Evolutionary conservation across 2,888 invertebrate genomes (phyloP), one percentile per base, ranked within the genome.

Genomic region (Cosmia pyralina): DNA sequence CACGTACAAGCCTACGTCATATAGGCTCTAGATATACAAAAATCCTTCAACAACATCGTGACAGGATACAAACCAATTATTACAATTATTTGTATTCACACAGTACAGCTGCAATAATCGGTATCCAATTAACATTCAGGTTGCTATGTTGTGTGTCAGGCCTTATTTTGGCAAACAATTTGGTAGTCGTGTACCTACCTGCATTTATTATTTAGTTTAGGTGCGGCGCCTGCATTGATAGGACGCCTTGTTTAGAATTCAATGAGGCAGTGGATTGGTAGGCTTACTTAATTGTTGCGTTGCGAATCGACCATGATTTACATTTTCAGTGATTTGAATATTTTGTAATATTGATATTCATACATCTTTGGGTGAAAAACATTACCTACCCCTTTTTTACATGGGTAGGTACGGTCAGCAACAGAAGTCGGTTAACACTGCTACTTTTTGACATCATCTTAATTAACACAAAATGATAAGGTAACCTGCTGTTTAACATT

Each of bases 21-120:
- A 34, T 28, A 50, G 11, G 13, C 34, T 28, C 1, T 38, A 4
- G 0, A 15, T 52, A 13, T 22, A 55, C 17, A 57, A 46, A 50
- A 11, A 69, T 70, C 59, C 70, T 79, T 75, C 62, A n/a, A 41
- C 15, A 55, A 41, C 68, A 57, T 68, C 75, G 68, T 78, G 77
- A 77, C 84, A 85, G 87, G 82, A 85, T 76, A 78, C 64, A 10
- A 34, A 81, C 38, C 81, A 85, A 86, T 87, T 84, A 86, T 76
- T 71, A 72, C 46, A 77, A 83, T 72, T 85, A 55, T 85, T 87
- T 77, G 82, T 81, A 86, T 86, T 85, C 86, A 85, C 2, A 60
- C 22, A 62, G 77, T 68, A 63, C 38, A 52, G 28, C 67, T 63
- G 69, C 81, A 85, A 85, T 84, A 70, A 85, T 77, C 60, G 69